A percentile compares a stretch with the other conserved stretches of the same genome.
Evolutionary conservation across 2,113 vertebrate species (phyloP).

Genomic region (Helogale parvula): DNA sequence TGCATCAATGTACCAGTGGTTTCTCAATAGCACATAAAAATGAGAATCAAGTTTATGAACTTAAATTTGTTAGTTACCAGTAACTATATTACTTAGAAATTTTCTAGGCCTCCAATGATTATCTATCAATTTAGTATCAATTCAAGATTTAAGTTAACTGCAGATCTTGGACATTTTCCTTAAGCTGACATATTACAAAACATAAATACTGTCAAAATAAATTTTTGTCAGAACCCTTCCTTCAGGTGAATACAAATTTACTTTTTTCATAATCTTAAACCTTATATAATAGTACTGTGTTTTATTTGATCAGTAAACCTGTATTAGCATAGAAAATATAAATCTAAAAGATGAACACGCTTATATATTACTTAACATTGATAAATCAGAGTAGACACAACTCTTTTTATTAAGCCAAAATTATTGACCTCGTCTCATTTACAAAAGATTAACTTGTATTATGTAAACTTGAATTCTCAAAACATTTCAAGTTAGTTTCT

Average conservation of each 20-base stretch:
- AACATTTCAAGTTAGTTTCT: neutral
- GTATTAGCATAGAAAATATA: neutral
- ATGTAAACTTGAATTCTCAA: neutral
- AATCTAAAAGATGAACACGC: neutral
- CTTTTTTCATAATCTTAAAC: neutral
- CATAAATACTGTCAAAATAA: constrained; percentile 8
- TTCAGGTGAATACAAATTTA: neutral
- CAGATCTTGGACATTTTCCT: neutral
- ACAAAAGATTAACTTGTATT: neutral
- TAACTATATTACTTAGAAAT: neutral
- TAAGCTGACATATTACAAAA: neutral
- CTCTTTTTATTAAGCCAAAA: neutral
- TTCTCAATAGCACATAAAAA: neutral
- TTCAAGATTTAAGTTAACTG: neutral
- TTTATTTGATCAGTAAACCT: neutral
- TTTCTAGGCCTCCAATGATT: neutral
- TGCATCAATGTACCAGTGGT: neutral
- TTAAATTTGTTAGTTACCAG: neutral
- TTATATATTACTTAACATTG: neutral
- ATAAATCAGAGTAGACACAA: neutral
- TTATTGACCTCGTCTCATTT: neutral
- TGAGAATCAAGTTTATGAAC: neutral
- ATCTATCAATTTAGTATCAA: neutral
- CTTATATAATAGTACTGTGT: neutral
- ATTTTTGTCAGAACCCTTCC: neutral